Evolutionary conservation across 2,113 vertebrate genomes (phyloP), one percentile per base, ranked within the genome.

Genomic region (Tursiops truncatus): DNA sequence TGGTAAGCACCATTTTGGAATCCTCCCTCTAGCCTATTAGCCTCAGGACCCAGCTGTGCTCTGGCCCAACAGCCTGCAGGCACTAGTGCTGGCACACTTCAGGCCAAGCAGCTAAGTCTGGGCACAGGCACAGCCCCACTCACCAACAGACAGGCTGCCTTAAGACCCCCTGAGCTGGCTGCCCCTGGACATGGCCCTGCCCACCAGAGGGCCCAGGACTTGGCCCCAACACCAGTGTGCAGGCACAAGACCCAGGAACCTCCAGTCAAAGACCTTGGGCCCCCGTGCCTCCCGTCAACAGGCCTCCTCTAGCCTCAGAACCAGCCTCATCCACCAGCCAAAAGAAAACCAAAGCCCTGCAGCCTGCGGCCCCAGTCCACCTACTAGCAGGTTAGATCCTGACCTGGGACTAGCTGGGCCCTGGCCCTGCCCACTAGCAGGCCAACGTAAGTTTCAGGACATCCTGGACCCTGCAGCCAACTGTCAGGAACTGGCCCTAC

Each of bases 251-350:
- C 23, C 60, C 21, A 26, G 23, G 23, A 10, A 2, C 60, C 23
- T 1, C 23, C 21, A 10, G 8, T 62, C 60, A 18, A 20, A 25
- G 58, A 68, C 33, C 33, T 17, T 20, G 67, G 67, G 33, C 33
- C 65, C 33, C 1, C 1, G 23, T 10, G 21, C 60, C 25, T 1
- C 25, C 23, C 9, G 0, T 26, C 60, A 18, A 20, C 26, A 28
- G 26, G 44, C 26, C 26, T 4, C 8, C 73, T 31, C 8, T 8
- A 10, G 73, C 73, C 15, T 74, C 73, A 74, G 14, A 28, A 47
- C 14, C 4, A 31, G 44, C 74, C 17, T 77, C 9, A 21, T 12
- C 44, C 47, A 53, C 65, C 63, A 65, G 71, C 71, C 71, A 9
- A 74, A 41, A 74, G 38, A 20, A 50, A 47, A 33, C 28, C 73